Conservation (phyloP, 2,113 vertebrate species). For the Cricetomys ansorgei region DNA sequence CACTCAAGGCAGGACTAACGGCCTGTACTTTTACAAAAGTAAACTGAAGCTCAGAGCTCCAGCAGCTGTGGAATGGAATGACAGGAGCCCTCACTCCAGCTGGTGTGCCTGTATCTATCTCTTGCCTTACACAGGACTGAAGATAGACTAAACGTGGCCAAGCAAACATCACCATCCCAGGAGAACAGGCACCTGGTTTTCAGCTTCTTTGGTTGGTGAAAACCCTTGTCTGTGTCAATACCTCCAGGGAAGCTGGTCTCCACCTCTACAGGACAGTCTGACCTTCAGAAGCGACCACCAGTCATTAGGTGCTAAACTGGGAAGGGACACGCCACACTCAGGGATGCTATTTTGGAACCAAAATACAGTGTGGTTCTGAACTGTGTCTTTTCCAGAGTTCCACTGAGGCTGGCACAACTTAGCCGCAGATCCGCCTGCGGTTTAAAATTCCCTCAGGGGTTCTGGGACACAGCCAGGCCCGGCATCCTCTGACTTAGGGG, state of each 20-base stretch:
- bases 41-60: background rate
- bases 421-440: background rate
- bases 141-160: background rate
- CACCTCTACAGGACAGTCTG: background rate
- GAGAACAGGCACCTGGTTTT: background rate
- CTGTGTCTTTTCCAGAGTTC: background rate
- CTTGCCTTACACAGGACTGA: background rate
- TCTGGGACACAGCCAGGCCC: background rate
- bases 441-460: background rate
- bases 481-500: background rate
- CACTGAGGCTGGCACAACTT: background rate
- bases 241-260: background rate
- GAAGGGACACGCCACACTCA: background rate
- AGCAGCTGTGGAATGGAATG: background rate
- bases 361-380: constrained; percentile 44
- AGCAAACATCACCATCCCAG: background rate
- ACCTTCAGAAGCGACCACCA: background rate
- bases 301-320: background rate
- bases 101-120: background rate
- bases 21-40: background rate
- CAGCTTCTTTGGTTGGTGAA: background rate
- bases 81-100: background rate
- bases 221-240: background rate
- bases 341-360: constrained; percentile 32
- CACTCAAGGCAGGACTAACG: background rate